phyloP scores from a whole-genome alignment of 2,797 vertebrate genomes.

The Cheirogaleus major region DNA sequence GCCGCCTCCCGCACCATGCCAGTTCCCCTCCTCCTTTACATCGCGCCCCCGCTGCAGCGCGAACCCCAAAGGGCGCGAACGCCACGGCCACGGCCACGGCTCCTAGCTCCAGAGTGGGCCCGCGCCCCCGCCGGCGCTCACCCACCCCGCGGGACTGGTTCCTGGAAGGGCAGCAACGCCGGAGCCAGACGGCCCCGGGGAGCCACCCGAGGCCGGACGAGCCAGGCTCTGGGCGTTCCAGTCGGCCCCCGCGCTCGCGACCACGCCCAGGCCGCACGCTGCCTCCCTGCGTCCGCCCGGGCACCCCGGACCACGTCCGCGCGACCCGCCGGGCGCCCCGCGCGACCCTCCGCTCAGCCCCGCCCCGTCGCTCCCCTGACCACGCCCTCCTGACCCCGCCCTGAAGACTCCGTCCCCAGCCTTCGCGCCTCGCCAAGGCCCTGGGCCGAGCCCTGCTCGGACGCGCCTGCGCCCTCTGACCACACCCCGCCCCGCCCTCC shows the following conservation, averaged over 20 bases:
- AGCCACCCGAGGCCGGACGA: too few relatives aligned
- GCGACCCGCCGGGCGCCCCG: background rate
- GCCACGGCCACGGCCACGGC: background rate
- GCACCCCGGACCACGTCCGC: background rate
- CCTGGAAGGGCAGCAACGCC: background rate
- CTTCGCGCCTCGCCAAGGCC: background rate
- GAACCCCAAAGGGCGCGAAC: background rate
- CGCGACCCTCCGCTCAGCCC: background rate
- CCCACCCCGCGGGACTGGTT: background rate
- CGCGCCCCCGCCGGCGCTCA: background rate
- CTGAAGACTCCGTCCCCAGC: background rate
- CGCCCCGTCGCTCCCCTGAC: too few relatives aligned
- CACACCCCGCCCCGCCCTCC: background rate
- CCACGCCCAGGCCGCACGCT: too few relatives aligned
- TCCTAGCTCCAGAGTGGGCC: background rate
- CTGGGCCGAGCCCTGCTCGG: fast-evolving
- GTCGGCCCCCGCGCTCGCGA: too few relatives aligned
- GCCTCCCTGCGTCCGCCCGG: too few relatives aligned
- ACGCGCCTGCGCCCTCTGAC: constrained; percentile 33
- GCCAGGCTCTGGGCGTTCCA: too few relatives aligned
- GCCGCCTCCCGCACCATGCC: background rate
- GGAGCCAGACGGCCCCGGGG: background rate
- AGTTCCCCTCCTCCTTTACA: too few relatives aligned
- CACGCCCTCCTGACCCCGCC: too few relatives aligned
- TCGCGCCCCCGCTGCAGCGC: background rate